A percentile compares a stretch with the other conserved stretches of the same genome.
Conservation (phyloP, 2,797 vertebrate species). For the Paedocypris micromegethes region DNA sequence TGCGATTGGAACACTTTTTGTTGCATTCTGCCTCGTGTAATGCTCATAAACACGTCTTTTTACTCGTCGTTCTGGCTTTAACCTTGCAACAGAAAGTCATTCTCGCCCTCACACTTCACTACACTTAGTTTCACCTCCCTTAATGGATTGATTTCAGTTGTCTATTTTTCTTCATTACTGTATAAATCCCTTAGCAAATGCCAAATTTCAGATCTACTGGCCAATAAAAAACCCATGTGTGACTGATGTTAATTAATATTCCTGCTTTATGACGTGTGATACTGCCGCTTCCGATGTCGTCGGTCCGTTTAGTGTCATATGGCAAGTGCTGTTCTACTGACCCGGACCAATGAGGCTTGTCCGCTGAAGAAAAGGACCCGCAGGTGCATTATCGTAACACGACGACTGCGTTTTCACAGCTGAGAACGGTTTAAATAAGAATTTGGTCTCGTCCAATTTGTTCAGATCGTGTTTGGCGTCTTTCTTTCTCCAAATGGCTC, state of each 20-base stretch:
- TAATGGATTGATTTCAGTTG: constrained; percentile 69
- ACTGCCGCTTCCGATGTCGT: constrained; percentile 59
- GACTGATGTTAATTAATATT: constrained; percentile 73
- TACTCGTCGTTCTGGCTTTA: constrained; percentile 52
- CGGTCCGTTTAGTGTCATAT: constrained; percentile 61
- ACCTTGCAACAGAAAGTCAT: constrained; percentile 60
- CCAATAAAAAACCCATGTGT: constrained; percentile 65
- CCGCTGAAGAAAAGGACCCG: constrained; percentile 68
- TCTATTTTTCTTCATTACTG: constrained; percentile 55
- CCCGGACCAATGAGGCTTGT: constrained; percentile 68
- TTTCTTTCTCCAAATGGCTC: constrained; percentile 37
- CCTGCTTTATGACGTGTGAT: constrained; percentile 67
- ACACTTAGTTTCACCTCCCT: constrained; percentile 19
- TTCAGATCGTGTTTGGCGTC: constrained; percentile 42
- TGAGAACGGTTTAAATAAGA: constrained; percentile 40
- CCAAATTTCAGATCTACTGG: constrained; percentile 67
- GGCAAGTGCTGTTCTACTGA: constrained; percentile 60
- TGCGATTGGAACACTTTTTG: constrained; percentile 42
- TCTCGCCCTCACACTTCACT: constrained; percentile 40
- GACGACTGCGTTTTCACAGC: constrained; percentile 55
- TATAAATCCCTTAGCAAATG: constrained; percentile 55
- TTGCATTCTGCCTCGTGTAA: constrained; percentile 1
- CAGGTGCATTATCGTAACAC: constrained; percentile 69
- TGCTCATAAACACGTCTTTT: constrained; percentile 21
- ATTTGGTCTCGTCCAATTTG: constrained; percentile 49